These are phyloP conservation scores for Periphyllus acericola DNA, from an alignment of 2,888 invertebrate species.

Conservation along the genomic window DNA sequence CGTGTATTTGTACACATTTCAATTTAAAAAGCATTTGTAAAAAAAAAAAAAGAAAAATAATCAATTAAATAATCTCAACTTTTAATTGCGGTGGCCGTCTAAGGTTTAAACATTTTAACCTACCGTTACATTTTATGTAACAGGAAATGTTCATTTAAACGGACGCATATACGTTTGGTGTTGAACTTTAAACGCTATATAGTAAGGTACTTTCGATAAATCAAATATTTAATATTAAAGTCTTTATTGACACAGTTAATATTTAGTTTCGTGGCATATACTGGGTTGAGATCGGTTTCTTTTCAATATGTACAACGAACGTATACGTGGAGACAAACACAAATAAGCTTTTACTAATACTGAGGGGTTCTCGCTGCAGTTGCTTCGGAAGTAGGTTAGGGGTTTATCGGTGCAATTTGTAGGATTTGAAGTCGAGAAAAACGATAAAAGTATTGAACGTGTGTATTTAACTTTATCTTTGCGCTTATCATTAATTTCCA, in stretches of 20 bases:
- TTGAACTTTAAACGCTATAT: background rate
- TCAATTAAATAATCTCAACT: background rate
- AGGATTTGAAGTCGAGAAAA: background rate
- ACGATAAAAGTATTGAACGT: background rate
- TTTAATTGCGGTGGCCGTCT: background rate
- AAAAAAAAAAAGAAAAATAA: too few relatives aligned
- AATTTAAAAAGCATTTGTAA: too few relatives aligned
- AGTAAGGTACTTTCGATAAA: background rate
- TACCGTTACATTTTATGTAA: background rate
- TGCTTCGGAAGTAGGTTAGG: background rate
- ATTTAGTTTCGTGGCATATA: background rate
- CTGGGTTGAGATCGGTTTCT: background rate
- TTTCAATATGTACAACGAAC: background rate
- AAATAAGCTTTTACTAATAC: background rate
- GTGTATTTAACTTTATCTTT: background rate
- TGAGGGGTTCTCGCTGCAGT: background rate
- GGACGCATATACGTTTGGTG: background rate
- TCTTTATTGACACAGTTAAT: background rate
- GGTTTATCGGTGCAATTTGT: background rate
- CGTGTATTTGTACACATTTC: too few relatives aligned
- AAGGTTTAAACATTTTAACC: too few relatives aligned
- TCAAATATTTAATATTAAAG: background rate
- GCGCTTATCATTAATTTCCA: background rate
- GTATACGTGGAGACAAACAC: background rate
- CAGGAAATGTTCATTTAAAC: background rate